Conservation (phyloP, 2,888 invertebrate species). For the Chymomyza amoena region DNA sequence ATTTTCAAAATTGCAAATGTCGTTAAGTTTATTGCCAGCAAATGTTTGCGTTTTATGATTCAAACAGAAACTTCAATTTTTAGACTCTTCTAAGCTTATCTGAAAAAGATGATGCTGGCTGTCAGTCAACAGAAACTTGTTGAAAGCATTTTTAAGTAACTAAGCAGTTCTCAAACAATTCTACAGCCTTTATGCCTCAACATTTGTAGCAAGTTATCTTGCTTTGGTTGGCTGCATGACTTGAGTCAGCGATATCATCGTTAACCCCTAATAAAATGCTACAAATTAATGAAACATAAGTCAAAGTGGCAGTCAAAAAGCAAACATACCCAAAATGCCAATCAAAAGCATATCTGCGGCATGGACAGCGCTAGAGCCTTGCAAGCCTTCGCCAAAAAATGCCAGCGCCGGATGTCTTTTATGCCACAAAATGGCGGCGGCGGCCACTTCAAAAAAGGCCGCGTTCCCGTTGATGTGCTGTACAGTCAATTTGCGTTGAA, state of each 20-base stretch:
- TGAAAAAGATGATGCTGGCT: too few species aligned
- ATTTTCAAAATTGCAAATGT: neutral
- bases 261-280: conserved; percentile 65
- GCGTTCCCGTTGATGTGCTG: conserved; percentile 56
- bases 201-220: neutral
- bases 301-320: conserved; percentile 50
- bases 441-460: conserved; percentile 57
- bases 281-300: conserved; percentile 72
- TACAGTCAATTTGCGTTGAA: conserved; percentile 71
- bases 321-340: conserved; percentile 52
- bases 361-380: conserved; percentile 2
- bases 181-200: too few species aligned
- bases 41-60: neutral
- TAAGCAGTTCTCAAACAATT: too few species aligned
- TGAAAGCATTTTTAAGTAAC: too few species aligned
- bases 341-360: conserved; percentile 60
- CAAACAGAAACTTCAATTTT: too few species aligned
- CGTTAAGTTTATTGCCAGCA: too few species aligned
- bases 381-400: neutral
- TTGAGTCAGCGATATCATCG: conserved; percentile 26
- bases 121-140: too few species aligned
- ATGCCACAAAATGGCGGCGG: conserved; percentile 8
- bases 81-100: too few species aligned
- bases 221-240: conserved; percentile 14
- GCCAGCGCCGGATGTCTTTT: neutral